Evolutionary conservation across 2,888 invertebrate species (phyloP).

Genomic region (Flabesymbios commensalis): DNA sequence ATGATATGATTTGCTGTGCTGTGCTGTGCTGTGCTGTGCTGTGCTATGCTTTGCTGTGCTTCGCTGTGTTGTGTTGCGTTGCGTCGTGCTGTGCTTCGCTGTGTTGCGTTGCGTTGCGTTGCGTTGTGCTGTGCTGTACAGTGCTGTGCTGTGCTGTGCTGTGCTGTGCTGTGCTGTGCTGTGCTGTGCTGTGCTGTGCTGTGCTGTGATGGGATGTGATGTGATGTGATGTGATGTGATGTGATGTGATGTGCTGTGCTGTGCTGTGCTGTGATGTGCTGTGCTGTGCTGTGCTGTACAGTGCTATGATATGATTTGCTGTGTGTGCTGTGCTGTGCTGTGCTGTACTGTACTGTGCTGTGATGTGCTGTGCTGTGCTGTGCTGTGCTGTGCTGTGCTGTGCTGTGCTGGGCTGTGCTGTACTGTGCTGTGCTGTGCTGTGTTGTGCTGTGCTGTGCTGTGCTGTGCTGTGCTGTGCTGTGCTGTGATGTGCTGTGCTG

Average conservation of each 20-base stretch:
- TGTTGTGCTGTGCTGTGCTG: neutral
- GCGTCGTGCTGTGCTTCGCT: slow-evolving; percentile 6
- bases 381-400: neutral
- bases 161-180: neutral
- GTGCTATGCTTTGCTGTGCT: neutral
- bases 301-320: too few relatives aligned
- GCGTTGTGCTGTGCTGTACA: neutral
- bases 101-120: slow-evolving; percentile 3
- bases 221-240: neutral
- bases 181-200: neutral
- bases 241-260: neutral
- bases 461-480: neutral
- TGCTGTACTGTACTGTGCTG: neutral
- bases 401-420: neutral
- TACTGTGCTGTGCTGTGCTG: neutral
- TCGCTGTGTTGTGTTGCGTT: slow-evolving; percentile 6
- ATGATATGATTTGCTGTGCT: slow-evolving; percentile 8
- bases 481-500: neutral
- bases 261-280: neutral
- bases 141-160: neutral
- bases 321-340: neutral
- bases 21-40: slow-evolving; percentile 8
- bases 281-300: neutral
- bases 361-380: neutral
- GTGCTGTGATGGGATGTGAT: neutral